Conservation (phyloP, 2,113 vertebrate species). For the Tenrec ecaudatus region DNA sequence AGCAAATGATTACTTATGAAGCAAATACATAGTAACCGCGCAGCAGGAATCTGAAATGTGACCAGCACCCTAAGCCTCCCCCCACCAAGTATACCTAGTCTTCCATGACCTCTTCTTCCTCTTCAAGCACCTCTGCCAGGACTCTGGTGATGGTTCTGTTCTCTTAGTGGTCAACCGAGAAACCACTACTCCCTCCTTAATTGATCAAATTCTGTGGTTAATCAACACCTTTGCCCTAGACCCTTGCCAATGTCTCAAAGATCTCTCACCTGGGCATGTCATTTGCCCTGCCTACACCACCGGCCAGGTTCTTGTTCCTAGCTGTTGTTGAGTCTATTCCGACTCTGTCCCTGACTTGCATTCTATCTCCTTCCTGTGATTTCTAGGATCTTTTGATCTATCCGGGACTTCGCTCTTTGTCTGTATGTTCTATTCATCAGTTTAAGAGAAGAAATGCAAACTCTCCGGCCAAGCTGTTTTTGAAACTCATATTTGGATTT, state of each 20-base stretch:
- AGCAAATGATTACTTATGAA: too few species aligned
- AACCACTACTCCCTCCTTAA: background rate
- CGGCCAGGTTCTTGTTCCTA: background rate
- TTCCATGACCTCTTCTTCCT: too few species aligned
- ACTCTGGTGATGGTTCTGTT: background rate
- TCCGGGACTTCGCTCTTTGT: background rate
- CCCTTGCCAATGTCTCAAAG: background rate
- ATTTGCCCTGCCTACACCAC: accelerated
- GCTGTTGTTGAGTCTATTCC: background rate
- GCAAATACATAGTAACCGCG: background rate
- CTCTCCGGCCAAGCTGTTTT: background rate
- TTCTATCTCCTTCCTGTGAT: too few species aligned
- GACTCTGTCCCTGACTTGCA: background rate
- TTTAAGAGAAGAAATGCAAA: background rate
- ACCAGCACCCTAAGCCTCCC: background rate
- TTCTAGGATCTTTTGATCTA: background rate
- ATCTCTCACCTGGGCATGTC: accelerated
- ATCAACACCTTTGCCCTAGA: background rate
- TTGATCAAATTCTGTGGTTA: background rate
- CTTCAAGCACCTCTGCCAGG: background rate
- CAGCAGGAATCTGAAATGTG: background rate
- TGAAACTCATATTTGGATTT: background rate
- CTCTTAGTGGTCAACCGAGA: background rate
- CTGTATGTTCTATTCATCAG: too few species aligned
- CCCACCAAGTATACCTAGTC: accelerated